phyloP scores from a whole-genome alignment of 1,140 invertebrate species.

The Galleria mellonella region DNA sequence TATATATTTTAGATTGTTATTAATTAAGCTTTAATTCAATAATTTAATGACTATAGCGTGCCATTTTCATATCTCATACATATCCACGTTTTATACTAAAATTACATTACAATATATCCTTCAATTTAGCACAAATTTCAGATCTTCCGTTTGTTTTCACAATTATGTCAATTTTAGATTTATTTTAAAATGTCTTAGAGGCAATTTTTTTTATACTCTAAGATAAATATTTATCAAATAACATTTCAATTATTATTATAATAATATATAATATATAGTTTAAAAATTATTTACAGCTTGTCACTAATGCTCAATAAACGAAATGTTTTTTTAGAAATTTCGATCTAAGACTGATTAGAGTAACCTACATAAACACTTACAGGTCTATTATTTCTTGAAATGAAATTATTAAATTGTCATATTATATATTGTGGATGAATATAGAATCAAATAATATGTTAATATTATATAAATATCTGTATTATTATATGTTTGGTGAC shows the following conservation, averaged over 20 bases:
- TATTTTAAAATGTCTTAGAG: no score
- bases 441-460: no score
- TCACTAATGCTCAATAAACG: slow-evolving; percentile 30
- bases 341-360: slow-evolving; percentile 61
- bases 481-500: no score
- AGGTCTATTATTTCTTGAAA: slow-evolving; percentile 3
- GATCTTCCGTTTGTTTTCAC: no score
- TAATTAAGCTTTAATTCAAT: slow-evolving; percentile 31
- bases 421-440: no score
- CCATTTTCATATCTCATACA: slow-evolving; percentile 28
- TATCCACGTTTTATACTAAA: slow-evolving; percentile 9
- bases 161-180: no score
- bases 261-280: no score
- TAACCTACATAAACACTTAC: slow-evolving; percentile 27
- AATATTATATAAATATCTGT: no score
- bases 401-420: no score
- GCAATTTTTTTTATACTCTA: slow-evolving; percentile 6
- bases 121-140: no score
- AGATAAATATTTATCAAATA: no score
- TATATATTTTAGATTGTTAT: background rate
- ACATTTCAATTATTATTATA: no score
- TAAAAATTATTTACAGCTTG: slow-evolving; percentile 10
- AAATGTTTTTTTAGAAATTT: slow-evolving; percentile 28
- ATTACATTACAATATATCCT: background rate
- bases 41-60: slow-evolving; percentile 16